Evolutionary conservation across 2,113 vertebrate species (phyloP).

Genomic region (Morone saxatilis): DNA sequence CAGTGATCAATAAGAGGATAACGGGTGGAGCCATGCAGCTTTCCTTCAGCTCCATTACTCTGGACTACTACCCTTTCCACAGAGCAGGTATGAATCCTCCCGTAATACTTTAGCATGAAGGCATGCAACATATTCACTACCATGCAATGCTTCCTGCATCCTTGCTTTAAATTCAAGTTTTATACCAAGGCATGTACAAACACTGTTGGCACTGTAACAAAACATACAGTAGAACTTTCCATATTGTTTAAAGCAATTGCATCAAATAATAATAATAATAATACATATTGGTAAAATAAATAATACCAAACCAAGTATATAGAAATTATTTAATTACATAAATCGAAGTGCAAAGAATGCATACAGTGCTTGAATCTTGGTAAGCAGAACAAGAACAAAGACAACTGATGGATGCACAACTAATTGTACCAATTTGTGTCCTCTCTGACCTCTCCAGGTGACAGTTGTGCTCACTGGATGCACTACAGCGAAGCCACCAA

Average conservation of each 20-base stretch:
- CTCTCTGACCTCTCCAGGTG: slow-evolving; percentile 82
- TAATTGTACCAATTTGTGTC: not conserved
- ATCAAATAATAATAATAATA: no score
- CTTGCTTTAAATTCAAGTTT: not conserved
- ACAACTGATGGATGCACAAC: not conserved
- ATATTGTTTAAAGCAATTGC: no score
- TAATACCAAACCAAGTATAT: not conserved
- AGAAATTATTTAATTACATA: not conserved
- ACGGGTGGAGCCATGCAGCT: slow-evolving; percentile 98
- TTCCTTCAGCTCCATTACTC: slow-evolving; percentile 93
- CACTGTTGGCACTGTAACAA: no score
- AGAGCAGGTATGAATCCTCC: slow-evolving; percentile 89
- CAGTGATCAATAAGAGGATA: slow-evolving; percentile 90
- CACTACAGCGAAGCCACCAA: slow-evolving; percentile 96
- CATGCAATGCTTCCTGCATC: not conserved
- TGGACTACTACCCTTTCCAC: slow-evolving; percentile 98
- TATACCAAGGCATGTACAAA: no score
- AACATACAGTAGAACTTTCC: no score
- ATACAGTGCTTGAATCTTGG: not conserved
- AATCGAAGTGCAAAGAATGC: not conserved
- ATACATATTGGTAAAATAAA: not conserved
- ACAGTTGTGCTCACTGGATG: slow-evolving; percentile 96
- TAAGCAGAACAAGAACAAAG: not conserved
- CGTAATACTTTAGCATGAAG: not conserved
- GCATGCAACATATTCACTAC: not conserved